These are phyloP conservation scores for Eublepharis macularius DNA, from an alignment of 2,113 vertebrate species.

Conservation along the genomic window DNA sequence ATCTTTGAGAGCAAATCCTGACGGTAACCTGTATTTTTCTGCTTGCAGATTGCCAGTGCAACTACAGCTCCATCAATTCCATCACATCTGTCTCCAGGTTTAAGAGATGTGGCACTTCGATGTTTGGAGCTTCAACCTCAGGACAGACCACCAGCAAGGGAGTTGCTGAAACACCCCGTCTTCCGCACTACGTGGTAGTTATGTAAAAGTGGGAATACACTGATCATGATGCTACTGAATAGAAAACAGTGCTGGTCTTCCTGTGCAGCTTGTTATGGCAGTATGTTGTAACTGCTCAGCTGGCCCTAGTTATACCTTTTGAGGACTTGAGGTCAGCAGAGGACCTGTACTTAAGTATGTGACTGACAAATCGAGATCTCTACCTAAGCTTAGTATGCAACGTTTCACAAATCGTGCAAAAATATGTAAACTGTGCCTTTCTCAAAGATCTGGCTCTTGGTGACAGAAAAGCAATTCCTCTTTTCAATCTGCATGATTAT, in stretches of 20 bases:
- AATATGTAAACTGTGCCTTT: constrained; percentile 78
- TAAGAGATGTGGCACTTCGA: constrained; percentile 87
- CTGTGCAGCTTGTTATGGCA: constrained; percentile 58
- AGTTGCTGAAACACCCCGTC: constrained; percentile 89
- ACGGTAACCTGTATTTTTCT: constrained; percentile 21
- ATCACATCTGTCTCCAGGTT: constrained; percentile 83
- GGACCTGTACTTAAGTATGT: constrained; percentile 70
- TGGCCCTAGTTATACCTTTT: constrained; percentile 58
- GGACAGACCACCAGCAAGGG: constrained; percentile 85
- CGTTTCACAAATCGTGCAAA: constrained; percentile 69
- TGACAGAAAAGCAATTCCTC: constrained; percentile 56
- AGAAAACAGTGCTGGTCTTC: constrained; percentile 42
- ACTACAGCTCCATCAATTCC: constrained; percentile 88
- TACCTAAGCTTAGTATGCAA: constrained; percentile 78
- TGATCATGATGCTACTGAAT: constrained; percentile 74
- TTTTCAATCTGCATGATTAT: constrained; percentile 68
- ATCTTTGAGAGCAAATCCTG: background rate
- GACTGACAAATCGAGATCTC: constrained; percentile 77
- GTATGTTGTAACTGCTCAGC: constrained; percentile 43
- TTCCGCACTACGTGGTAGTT: constrained; percentile 87
- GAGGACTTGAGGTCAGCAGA: constrained; percentile 51
- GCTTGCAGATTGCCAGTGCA: constrained; percentile 86
- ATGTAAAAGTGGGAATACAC: constrained; percentile 9
- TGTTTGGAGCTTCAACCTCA: constrained; percentile 90
- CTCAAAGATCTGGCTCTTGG: constrained; percentile 68